A percentile compares a stretch with the other conserved stretches of the same genome.
Evolutionary conservation across 2,797 vertebrate species (phyloP).

Genomic region (Syngnathus acus): DNA sequence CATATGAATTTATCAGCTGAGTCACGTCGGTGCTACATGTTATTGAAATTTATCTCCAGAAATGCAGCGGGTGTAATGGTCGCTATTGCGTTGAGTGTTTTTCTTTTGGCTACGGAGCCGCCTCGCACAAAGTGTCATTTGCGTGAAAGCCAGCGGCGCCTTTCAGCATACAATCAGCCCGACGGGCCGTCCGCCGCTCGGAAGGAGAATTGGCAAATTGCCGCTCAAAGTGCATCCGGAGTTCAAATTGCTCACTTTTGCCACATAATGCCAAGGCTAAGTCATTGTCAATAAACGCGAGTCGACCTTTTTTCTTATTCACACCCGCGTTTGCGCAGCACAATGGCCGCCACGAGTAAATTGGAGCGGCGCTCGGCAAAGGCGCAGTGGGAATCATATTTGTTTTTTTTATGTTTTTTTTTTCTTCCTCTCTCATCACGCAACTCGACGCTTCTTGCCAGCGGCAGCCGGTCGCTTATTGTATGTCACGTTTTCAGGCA

Average conservation of each 20-base stretch:
- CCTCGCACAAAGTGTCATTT: neutral
- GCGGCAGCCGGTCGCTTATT: neutral
- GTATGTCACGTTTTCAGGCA: too few species aligned
- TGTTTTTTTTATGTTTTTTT: neutral
- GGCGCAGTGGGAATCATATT: neutral
- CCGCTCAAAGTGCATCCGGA: neutral
- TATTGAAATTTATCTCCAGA: neutral
- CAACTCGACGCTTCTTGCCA: too few species aligned
- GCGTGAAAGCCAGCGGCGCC: constrained; percentile 6
- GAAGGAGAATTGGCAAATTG: neutral
- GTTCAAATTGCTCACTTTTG: constrained; percentile 3
- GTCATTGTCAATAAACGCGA: neutral
- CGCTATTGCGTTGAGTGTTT: neutral
- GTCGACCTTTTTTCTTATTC: neutral
- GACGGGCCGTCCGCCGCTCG: constrained; percentile 3
- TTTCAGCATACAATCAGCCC: constrained; percentile 26
- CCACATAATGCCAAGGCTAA: neutral
- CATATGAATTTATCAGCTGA: neutral
- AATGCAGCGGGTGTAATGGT: neutral
- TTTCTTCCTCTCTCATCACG: neutral
- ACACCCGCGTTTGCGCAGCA: neutral
- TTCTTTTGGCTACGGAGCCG: neutral
- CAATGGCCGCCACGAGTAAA: neutral
- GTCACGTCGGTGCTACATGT: neutral
- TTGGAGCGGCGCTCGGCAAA: neutral